Conservation (phyloP, 2,797 vertebrate genomes). For the Macroramphosus scolopax region DNA sequence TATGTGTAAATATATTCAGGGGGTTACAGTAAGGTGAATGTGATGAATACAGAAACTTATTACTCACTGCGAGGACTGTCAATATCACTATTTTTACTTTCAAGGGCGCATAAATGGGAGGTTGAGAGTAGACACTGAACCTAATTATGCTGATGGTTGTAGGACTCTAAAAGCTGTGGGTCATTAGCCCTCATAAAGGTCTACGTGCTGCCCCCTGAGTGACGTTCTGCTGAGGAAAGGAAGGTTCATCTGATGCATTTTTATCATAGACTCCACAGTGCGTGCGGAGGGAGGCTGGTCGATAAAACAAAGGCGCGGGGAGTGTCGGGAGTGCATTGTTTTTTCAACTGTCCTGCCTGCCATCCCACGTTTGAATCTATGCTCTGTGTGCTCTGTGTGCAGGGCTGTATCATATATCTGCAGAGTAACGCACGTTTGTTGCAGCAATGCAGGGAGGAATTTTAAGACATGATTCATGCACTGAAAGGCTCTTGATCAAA, state of each 20-base stretch:
- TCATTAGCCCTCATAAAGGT: slow-evolving; percentile 82
- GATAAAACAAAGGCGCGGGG: slow-evolving; percentile 65
- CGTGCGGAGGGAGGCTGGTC: slow-evolving; percentile 53
- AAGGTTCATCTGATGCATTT: slow-evolving; percentile 74
- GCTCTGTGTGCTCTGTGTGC: slow-evolving; percentile 38
- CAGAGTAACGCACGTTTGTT: slow-evolving; percentile 55
- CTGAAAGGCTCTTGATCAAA: too few relatives aligned
- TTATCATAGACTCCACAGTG: slow-evolving; percentile 69
- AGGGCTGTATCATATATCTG: slow-evolving; percentile 61
- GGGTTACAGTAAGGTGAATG: too few relatives aligned
- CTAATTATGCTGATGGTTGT: slow-evolving; percentile 81
- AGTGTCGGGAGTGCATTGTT: slow-evolving; percentile 62
- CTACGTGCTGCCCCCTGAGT: slow-evolving; percentile 70
- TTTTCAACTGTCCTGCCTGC: slow-evolving; percentile 59
- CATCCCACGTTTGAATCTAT: slow-evolving; percentile 55
- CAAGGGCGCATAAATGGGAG: slow-evolving; percentile 75
- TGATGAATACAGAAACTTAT: too few relatives aligned
- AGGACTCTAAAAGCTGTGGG: slow-evolving; percentile 77
- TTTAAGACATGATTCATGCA: background rate
- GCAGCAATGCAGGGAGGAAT: slow-evolving; percentile 26
- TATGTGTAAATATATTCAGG: too few relatives aligned
- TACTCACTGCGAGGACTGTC: too few relatives aligned
- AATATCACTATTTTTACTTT: slow-evolving; percentile 74
- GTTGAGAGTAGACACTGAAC: slow-evolving; percentile 75
- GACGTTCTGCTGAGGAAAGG: slow-evolving; percentile 69